Percentiles rank a stretch among this genome's conserved stretches.
Conservation (phyloP, 2,797 vertebrate genomes). For the Loriculus beryllinus region DNA sequence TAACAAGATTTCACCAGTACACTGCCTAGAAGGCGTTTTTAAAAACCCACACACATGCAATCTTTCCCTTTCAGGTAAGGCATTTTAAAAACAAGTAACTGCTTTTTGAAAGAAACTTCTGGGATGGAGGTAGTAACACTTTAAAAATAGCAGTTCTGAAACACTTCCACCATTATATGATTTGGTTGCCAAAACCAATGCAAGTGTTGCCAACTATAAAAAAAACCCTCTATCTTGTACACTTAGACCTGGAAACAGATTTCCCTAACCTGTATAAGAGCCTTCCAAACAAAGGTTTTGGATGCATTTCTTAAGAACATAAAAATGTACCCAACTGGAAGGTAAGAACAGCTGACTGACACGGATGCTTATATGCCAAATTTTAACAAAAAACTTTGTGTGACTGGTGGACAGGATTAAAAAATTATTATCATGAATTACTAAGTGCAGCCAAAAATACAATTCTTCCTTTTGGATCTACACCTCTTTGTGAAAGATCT, state of each 20-base stretch:
- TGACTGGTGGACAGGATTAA: neutral
- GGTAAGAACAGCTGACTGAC: neutral
- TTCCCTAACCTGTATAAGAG: neutral
- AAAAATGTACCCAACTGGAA: neutral
- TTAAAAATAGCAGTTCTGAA: neutral
- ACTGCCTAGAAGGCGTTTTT: neutral
- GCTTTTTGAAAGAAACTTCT: neutral
- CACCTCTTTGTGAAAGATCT: neutral
- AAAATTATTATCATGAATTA: neutral
- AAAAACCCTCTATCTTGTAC: neutral
- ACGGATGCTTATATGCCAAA: neutral
- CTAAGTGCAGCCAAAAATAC: neutral
- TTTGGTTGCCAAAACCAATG: neutral
- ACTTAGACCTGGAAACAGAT: neutral
- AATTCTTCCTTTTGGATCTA: neutral
- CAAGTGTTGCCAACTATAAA: neutral
- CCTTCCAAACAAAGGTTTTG: neutral
- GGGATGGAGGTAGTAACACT: neutral
- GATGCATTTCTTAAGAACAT: neutral
- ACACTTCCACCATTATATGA: neutral
- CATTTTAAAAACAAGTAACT: neutral
- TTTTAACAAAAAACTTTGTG: neutral
- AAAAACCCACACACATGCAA: neutral
- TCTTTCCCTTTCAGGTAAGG: neutral
- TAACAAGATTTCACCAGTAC: neutral